phyloP scores from a whole-genome alignment of 2,113 vertebrate genomes.

The Pachypanchax playfairii region DNA sequence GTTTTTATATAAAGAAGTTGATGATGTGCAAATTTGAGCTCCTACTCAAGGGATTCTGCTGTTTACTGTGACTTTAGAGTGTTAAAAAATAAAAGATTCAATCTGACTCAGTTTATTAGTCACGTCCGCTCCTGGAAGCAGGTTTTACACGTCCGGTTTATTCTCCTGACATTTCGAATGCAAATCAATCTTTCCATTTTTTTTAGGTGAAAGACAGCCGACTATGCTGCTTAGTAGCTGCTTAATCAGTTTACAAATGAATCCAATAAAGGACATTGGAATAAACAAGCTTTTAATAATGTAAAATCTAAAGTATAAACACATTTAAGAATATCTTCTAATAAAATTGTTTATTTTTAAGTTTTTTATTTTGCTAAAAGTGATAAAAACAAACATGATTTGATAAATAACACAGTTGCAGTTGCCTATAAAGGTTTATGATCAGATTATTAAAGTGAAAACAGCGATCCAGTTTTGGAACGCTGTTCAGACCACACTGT shows the following conservation, averaged over 20 bases:
- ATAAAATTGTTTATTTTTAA: no score
- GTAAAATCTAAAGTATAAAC: no score
- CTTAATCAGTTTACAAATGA: conserved; percentile 1
- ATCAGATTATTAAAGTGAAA: no score
- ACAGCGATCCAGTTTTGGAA: no score
- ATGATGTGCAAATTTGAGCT: conserved; percentile 12
- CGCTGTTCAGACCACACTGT: no score
- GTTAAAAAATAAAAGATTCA: conserved; percentile 13
- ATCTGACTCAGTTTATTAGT: conserved; percentile 47
- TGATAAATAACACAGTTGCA: no score
- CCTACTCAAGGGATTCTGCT: conserved; percentile 4
- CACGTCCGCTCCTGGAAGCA: conserved; percentile 4
- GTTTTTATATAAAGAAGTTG: not conserved
- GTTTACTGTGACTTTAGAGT: conserved; percentile 13
- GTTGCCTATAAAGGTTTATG: no score
- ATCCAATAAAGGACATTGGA: not conserved
- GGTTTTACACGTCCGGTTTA: conserved; percentile 15
- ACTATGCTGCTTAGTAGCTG: conserved; percentile 21
- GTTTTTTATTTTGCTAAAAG: no score
- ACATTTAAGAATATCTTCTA: no score
- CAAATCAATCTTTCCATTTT: conserved; percentile 60
- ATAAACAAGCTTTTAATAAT: no score
- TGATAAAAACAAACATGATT: no score
- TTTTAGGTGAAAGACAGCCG: conserved; percentile 23
- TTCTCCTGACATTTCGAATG: conserved; percentile 64